Base-by-base conservation (phyloP, 2,888 invertebrate genomes). In the Heliconius erato region DNA sequence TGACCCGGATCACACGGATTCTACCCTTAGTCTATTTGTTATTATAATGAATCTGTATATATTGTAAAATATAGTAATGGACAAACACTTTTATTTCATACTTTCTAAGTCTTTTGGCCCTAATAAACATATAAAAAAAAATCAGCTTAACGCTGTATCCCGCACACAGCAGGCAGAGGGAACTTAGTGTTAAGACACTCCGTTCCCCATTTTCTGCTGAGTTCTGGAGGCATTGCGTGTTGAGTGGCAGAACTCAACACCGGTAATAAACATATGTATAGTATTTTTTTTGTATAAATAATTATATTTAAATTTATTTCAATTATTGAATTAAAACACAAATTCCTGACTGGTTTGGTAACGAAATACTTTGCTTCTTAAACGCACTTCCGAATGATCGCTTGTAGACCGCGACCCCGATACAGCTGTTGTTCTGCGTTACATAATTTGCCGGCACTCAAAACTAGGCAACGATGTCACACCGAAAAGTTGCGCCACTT, bases 391-490 rank as follows among this genome's bases (percentile, higher is more conserved):
- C 92, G 90, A 91, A 88, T 88, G 86, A 84, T 85, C 85, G 83
- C 84, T 87, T 87, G 88, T 90, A 90, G 91, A 89, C 90, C 90
- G 91, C 92, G 95, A 92, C 95, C 95, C 92, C 94, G 92, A 93
- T 96, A 93, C 91, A 89, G 88, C 90, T 90, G 94, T 94, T 95
- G 92, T 94, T 94, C 93, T 94, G 90, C 88, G 89, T 96, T 96
- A 95, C 95, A 95, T 96, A 95, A 95, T 91, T 91, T 89, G 91
- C 91, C 93, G 92, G 92, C 92, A 92, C 91, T 93, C 91, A 92
- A 88, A 96, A 94, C 94, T 95, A 95, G 96, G 96, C 94, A 95
- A 96, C 93, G 94, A 95, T 96, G 96, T 95, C 95, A 95, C 91
- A 91, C 91, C 93, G 92, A 94, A 95, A 94, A 92, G 92, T 96